These are phyloP conservation scores for Timandra comae DNA, from an alignment of 2,888 invertebrate species.

Conservation along the genomic window DNA sequence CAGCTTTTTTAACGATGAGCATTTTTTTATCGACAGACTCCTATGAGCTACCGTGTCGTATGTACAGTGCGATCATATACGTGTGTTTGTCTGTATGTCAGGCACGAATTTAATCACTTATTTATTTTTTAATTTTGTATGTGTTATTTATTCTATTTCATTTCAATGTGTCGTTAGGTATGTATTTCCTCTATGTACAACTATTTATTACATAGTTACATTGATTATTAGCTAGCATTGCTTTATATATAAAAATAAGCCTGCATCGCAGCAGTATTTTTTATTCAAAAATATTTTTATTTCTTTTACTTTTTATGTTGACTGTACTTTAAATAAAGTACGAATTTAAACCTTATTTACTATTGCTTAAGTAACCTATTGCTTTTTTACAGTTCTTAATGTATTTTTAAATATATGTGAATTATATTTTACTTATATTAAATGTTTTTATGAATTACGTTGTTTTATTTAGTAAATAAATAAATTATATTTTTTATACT, in stretches of 20 bases:
- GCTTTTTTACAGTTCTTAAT: conserved; percentile 3
- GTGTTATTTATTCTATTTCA: conserved; percentile 14
- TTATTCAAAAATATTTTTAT: conserved; percentile 19
- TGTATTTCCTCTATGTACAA: conserved; percentile 10
- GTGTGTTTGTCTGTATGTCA: conserved; percentile 24
- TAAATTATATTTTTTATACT: too few relatives aligned
- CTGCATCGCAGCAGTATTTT: conserved; percentile 12
- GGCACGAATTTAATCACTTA: conserved; percentile 36
- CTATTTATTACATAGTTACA: conserved; percentile 10
- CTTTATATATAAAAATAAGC: conserved; percentile 23
- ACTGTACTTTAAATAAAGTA: conserved; percentile 16
- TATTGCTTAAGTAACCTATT: conserved; percentile 6
- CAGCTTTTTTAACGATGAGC: conserved; percentile 41
- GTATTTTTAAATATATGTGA: too few relatives aligned
- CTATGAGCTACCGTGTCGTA: conserved; percentile 21
- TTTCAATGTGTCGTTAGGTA: conserved; percentile 9
- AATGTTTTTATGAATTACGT: too few relatives aligned
- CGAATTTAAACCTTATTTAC: conserved; percentile 8
- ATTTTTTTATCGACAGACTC: conserved; percentile 33
- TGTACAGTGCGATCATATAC: conserved; percentile 18
- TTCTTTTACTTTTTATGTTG: conserved; percentile 10
- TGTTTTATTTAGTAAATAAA: too few relatives aligned
- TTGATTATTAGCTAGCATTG: conserved; percentile 10
- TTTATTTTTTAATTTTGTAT: conserved; percentile 19
- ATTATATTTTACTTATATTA: too few relatives aligned